These are phyloP conservation scores for Rutilus rutilus DNA, from an alignment of 2,113 vertebrate genomes.

Conservation along the genomic window DNA sequence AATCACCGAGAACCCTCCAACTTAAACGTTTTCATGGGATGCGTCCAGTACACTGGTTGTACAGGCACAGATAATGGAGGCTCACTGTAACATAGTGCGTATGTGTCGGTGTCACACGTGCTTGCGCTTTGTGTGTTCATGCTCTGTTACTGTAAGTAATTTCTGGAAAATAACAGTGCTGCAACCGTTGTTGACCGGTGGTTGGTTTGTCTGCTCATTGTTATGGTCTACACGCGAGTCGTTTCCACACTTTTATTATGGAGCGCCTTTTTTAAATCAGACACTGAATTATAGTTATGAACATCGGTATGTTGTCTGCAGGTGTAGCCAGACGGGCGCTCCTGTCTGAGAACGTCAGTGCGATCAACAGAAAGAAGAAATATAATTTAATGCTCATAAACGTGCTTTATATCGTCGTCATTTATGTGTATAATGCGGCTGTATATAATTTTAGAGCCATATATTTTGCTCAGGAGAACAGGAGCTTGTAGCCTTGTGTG, in stretches of 20 bases:
- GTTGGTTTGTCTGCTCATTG: not conserved
- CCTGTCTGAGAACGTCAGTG: not conserved
- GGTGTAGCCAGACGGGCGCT: not conserved
- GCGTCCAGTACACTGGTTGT: not conserved
- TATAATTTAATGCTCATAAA: not conserved
- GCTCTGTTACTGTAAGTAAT: slow-evolving; percentile 12
- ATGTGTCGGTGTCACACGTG: not conserved
- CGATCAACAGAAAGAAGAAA: not conserved
- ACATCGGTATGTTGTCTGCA: not conserved
- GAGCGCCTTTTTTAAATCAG: not conserved
- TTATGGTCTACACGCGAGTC: not conserved
- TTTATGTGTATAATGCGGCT: not conserved
- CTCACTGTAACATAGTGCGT: not conserved
- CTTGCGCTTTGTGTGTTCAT: slow-evolving; percentile 4
- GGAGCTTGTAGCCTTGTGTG: slow-evolving; percentile 14
- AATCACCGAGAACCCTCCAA: not conserved
- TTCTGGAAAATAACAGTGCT: slow-evolving; percentile 35
- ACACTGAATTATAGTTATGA: not conserved
- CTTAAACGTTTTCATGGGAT: not conserved
- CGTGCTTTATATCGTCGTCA: not conserved
- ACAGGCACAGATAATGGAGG: slow-evolving; percentile 14
- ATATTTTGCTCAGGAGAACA: not conserved
- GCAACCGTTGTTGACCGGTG: not conserved
- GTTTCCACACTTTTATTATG: slow-evolving; percentile 24
- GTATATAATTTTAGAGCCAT: not conserved